Conservation (phyloP, 2,797 vertebrate genomes). For the Pogonophryne albipinna region DNA sequence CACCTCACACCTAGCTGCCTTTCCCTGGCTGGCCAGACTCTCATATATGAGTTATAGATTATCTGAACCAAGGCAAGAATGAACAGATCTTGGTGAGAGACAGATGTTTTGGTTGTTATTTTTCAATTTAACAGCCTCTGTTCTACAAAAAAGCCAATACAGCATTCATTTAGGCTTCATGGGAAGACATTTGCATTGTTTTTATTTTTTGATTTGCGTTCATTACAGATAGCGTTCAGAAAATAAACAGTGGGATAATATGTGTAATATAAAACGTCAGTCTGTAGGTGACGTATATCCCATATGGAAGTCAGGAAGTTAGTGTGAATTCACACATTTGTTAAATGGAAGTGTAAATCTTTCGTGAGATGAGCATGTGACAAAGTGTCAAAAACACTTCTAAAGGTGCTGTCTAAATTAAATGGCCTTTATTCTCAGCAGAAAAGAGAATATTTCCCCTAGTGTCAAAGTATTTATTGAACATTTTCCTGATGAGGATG, state of each 20-base stretch:
- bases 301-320: neutral
- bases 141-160: no score
- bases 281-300: neutral
- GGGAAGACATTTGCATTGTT: neutral
- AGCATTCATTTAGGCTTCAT: neutral
- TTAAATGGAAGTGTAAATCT: neutral
- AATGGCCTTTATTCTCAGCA: neutral
- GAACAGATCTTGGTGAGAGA: conserved; percentile 28
- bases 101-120: conserved; percentile 39
- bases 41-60: conserved; percentile 57
- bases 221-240: neutral
- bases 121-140: neutral
- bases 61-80: conserved; percentile 30
- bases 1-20: conserved; percentile 77
- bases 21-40: conserved; percentile 53
- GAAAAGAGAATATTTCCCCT: neutral
- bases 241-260: neutral
- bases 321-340: neutral
- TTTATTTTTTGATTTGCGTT: neutral
- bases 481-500: neutral
- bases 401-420: neutral
- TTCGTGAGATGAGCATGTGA: neutral
- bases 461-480: no score
- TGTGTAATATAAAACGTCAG: neutral
- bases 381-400: neutral